These are phyloP conservation scores for Hypena proboscidalis DNA, from an alignment of 2,888 invertebrate species.

Conservation along the genomic window DNA sequence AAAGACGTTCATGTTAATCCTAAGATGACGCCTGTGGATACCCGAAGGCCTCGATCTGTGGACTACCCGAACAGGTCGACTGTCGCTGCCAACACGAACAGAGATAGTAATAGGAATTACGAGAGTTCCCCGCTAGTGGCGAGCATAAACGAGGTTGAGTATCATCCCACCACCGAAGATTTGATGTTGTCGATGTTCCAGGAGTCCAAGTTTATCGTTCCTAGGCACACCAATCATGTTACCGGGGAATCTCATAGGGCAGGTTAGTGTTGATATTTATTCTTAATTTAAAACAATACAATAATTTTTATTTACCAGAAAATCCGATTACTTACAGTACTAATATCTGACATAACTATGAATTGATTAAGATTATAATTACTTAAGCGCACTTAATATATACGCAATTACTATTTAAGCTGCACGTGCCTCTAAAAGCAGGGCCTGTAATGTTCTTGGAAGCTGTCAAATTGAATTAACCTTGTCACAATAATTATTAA, in stretches of 20 bases:
- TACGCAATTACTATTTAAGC: too few relatives aligned
- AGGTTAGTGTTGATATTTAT: constrained; percentile 55
- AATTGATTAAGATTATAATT: too few relatives aligned
- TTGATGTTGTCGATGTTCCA: constrained; percentile 80
- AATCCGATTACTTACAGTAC: too few relatives aligned
- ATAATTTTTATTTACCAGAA: too few relatives aligned
- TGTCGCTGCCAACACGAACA: constrained; percentile 40
- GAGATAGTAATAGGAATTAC: constrained; percentile 67
- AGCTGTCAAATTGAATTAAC: too few relatives aligned
- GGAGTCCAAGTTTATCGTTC: constrained; percentile 76
- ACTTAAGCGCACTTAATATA: too few relatives aligned
- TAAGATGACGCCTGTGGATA: constrained; percentile 81
- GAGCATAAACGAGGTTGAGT: constrained; percentile 78
- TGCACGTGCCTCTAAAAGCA: too few relatives aligned
- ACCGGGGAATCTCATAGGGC: constrained; percentile 73
- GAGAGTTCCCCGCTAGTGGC: constrained; percentile 78
- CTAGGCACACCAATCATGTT: constrained; percentile 68
- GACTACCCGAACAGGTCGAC: constrained; percentile 61
- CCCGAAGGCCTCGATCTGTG: constrained; percentile 72
- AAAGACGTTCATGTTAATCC: constrained; percentile 83
- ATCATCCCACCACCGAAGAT: constrained; percentile 79
- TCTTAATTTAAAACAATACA: too few relatives aligned
- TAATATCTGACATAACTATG: too few relatives aligned
- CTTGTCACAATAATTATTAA: too few relatives aligned
- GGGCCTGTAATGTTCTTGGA: too few relatives aligned